phyloP scores from a whole-genome alignment of 2,888 invertebrate species.

The Apamea epomidion region DNA sequence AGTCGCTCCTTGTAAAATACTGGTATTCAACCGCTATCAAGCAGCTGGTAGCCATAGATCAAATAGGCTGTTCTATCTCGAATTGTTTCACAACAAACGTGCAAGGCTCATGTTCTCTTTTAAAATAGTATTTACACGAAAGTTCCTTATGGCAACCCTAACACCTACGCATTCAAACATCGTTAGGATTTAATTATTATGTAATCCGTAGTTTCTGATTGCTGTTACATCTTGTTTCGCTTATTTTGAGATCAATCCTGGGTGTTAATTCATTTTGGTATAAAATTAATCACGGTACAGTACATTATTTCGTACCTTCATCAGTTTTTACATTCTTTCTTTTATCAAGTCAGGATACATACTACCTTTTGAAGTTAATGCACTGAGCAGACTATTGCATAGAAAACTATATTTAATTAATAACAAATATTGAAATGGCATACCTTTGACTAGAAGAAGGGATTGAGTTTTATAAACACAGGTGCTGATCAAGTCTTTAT shows the following conservation, averaged over 20 bases:
- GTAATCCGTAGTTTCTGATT: slow-evolving; percentile 48
- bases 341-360: too few relatives aligned
- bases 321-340: too few relatives aligned
- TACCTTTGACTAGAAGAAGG: too few relatives aligned
- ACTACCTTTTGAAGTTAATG: too few relatives aligned
- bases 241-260: slow-evolving; percentile 35
- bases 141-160: slow-evolving; percentile 32
- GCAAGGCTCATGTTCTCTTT: background rate
- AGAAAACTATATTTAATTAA: background rate
- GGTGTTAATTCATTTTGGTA: slow-evolving; percentile 28
- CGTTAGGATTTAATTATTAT: slow-evolving; percentile 53
- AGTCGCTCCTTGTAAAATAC: too few relatives aligned
- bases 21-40: too few relatives aligned
- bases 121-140: background rate
- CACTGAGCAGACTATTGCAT: background rate
- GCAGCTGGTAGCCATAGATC: too few relatives aligned
- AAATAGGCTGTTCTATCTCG: too few relatives aligned
- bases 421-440: too few relatives aligned
- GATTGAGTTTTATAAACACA: too few relatives aligned
- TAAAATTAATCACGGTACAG: background rate
- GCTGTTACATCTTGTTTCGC: slow-evolving; percentile 30
- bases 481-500: too few relatives aligned
- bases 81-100: too few relatives aligned
- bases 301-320: background rate
- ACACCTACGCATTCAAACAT: slow-evolving; percentile 22